Evolutionary conservation across 2,888 invertebrate species (phyloP), one percentile per base, ranked within the genome.

Genomic region (Scaptomyza caliginosa): DNA sequence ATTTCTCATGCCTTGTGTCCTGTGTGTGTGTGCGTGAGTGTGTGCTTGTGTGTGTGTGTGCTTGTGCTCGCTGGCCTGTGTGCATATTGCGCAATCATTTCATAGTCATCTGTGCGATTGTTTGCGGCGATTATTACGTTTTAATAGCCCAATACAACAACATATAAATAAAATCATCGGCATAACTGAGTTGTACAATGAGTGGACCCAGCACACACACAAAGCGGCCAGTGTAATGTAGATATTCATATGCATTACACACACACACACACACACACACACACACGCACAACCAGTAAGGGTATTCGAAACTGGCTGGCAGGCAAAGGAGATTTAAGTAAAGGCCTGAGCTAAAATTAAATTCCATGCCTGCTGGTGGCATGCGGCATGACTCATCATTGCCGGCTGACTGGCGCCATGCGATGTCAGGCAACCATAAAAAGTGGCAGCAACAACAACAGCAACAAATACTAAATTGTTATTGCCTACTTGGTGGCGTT

Each of bases 1-100:
- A n/a, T n/a, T n/a, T n/a, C n/a, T n/a, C n/a, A n/a, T n/a, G n/a
- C n/a, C n/a, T n/a, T n/a, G n/a, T n/a, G n/a, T n/a, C n/a, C n/a
- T n/a, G 16, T 39, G 11, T 26, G 34, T 19, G 28, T n/a, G 28
- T 51, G 45, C 30, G 28, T 39, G n/a, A 51, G 13, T 26, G 13
- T 34, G 13, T 32, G 39, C 39, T 10, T 40, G 16, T 16, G 13
- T 34, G 34, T 34, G 13, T 34, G 34, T 56, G 51, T 54, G 54
- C n/a, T 52, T 59, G 56, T 74, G 76, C 59, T 80, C 81, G 81
- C 45, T 86, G 77, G 73, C 32, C 84, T 67, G 84, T 84, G 84
- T 81, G 71, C 70, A 84, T 86, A 86, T 81, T 81, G 80, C 80
- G 80, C 80, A 81, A 81, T 81, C 83, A 79, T 74, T 73, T 46